Conservation (phyloP, 2,888 invertebrate species). For the Spialia ferax region DNA sequence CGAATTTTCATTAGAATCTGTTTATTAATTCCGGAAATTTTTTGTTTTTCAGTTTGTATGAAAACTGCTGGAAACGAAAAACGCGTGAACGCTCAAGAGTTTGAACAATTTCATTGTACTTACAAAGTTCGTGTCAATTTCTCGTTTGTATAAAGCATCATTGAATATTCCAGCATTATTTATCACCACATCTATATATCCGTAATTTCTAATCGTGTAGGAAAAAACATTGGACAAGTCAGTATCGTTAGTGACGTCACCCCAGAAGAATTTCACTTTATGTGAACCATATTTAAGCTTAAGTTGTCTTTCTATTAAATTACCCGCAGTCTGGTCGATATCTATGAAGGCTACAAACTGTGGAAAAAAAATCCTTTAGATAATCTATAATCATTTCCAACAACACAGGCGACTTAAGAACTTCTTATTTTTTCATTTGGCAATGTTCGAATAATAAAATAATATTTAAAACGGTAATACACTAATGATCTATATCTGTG, state of each 20-base stretch:
- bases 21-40: no score
- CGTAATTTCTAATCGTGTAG: background rate
- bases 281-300: background rate
- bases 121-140: background rate
- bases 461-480: no score
- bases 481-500: no score
- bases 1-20: no score
- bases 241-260: background rate
- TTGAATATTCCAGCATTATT: slow-evolving; percentile 1
- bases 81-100: no score
- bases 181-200: background rate
- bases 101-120: background rate
- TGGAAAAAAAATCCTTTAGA: background rate
- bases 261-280: background rate
- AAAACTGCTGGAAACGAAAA: no score
- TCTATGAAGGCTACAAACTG: background rate
- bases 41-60: no score
- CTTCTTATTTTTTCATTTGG: no score
- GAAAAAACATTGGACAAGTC: background rate
- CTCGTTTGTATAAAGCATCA: background rate
- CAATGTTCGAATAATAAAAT: no score
- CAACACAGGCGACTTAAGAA: no score
- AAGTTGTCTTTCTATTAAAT: background rate
- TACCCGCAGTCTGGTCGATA: background rate
- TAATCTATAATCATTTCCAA: background rate